Conservation (phyloP, 2,797 vertebrate species). For the Peromyscus eremicus region DNA sequence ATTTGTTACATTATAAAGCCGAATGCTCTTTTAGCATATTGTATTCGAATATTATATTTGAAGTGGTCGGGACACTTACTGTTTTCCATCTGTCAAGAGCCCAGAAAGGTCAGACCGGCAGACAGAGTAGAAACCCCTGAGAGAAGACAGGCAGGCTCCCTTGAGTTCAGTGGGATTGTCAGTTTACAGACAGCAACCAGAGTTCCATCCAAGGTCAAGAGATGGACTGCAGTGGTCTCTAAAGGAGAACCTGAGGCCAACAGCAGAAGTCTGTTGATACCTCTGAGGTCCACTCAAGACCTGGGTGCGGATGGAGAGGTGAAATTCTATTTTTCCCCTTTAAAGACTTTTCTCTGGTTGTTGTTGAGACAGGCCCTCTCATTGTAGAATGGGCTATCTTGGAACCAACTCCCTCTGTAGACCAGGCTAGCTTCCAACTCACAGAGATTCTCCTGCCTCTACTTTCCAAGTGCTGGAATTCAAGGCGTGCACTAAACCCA, state of each 20-base stretch:
- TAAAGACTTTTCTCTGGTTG: too few relatives aligned
- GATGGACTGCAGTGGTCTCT: not conserved
- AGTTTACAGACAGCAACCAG: not conserved
- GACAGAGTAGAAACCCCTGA: not conserved
- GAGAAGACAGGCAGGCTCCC: not conserved
- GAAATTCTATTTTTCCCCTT: not conserved
- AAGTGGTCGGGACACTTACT: not conserved
- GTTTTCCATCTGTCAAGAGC: not conserved
- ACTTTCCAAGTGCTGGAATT: not conserved
- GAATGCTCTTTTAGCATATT: not conserved
- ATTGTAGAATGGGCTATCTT: not conserved
- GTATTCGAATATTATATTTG: not conserved
- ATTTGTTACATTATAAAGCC: not conserved
- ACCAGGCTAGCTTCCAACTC: not conserved
- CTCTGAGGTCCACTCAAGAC: not conserved
- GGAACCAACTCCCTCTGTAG: not conserved
- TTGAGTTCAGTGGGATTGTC: not conserved
- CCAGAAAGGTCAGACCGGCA: not conserved
- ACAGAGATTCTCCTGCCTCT: not conserved
- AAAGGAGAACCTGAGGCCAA: not conserved
- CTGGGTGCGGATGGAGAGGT: not conserved
- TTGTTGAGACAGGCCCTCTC: not conserved
- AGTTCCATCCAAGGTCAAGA: rapidly evolving
- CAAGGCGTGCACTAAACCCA: not conserved
- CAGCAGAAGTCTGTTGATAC: too few relatives aligned